These are phyloP conservation scores for Neoascia interrupta DNA, from an alignment of 2,888 invertebrate genomes.

Conservation along the genomic window DNA sequence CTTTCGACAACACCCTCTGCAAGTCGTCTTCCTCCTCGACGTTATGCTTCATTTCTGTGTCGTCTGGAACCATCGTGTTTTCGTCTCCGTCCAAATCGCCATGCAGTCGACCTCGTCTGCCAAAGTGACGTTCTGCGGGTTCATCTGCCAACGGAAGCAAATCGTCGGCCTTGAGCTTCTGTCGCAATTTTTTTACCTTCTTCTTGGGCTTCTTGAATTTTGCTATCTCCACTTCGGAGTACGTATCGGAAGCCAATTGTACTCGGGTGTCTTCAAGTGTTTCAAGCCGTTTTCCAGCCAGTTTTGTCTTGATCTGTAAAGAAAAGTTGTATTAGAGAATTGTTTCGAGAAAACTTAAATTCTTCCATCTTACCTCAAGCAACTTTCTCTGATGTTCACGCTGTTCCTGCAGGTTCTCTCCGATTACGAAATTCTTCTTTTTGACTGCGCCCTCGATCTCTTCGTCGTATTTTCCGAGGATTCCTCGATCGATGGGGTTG, in stretches of 20 bases:
- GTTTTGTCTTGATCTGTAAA: constrained; percentile 81
- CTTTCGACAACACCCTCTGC: constrained; percentile 87
- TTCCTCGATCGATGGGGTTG: constrained; percentile 83
- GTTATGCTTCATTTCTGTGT: constrained; percentile 78
- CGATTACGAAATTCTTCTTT: constrained; percentile 87
- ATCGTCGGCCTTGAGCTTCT: constrained; percentile 87
- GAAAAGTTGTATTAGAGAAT: neutral
- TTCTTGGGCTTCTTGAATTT: constrained; percentile 94
- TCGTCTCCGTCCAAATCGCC: constrained; percentile 79
- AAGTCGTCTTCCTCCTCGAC: constrained; percentile 86
- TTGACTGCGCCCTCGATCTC: constrained; percentile 83
- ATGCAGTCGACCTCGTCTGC: constrained; percentile 73
- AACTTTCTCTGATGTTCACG: constrained; percentile 80
- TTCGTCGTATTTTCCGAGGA: constrained; percentile 96
- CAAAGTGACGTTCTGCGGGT: constrained; percentile 74
- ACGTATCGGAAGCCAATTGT: constrained; percentile 92
- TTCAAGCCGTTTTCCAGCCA: constrained; percentile 86
- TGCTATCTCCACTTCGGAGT: constrained; percentile 90
- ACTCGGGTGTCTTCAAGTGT: constrained; percentile 85
- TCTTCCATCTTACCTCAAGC: constrained; percentile 71
- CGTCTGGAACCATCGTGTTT: constrained; percentile 77
- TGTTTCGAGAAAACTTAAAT: neutral
- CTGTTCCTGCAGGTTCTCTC: constrained; percentile 83
- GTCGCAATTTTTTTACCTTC: constrained; percentile 86
- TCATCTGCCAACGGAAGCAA: constrained; percentile 80